phyloP scores from a whole-genome alignment of 1,140 invertebrate species.

The Rhagoletis pomonella region DNA sequence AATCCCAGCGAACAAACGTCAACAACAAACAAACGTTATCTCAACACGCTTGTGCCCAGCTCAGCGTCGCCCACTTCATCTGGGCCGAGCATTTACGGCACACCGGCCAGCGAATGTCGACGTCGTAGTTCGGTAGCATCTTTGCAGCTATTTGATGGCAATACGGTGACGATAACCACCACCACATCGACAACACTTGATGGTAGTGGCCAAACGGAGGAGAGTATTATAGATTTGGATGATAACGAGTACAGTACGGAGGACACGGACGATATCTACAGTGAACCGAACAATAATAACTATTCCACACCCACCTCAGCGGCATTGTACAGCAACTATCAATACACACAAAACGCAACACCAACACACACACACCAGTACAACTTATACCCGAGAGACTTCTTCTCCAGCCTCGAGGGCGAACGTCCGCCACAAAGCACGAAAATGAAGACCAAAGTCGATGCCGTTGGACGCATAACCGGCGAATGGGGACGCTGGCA shows the following conservation, averaged over 20 bases:
- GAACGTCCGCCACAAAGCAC: constrained; percentile 59
- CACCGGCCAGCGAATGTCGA: constrained; percentile 25
- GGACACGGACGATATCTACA: neutral
- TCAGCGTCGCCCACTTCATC: constrained; percentile 8
- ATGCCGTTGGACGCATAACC: constrained; percentile 71
- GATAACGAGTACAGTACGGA: neutral
- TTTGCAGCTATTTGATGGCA: constrained; percentile 30
- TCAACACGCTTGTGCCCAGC: neutral
- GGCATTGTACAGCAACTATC: constrained; percentile 26
- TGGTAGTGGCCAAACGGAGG: neutral
- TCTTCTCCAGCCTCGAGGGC: constrained; percentile 66
- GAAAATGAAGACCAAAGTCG: constrained; percentile 72
- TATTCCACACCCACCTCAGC: constrained; percentile 38
- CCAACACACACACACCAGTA: constrained; percentile 57
- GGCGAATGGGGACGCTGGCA: constrained; percentile 74
- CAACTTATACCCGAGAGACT: constrained; percentile 67
- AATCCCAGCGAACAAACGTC: neutral
- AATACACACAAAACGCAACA: neutral
- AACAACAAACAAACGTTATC: constrained; percentile 5
- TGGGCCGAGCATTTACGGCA: constrained; percentile 16
- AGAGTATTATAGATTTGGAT: constrained; percentile 18
- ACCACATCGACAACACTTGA: constrained; percentile 22
- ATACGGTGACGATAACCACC: constrained; percentile 28
- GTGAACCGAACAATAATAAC: neutral
- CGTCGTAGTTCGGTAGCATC: constrained; percentile 15